phyloP scores from a whole-genome alignment of 1,140 invertebrate species.

The Zaprionus lachaisei region DNA sequence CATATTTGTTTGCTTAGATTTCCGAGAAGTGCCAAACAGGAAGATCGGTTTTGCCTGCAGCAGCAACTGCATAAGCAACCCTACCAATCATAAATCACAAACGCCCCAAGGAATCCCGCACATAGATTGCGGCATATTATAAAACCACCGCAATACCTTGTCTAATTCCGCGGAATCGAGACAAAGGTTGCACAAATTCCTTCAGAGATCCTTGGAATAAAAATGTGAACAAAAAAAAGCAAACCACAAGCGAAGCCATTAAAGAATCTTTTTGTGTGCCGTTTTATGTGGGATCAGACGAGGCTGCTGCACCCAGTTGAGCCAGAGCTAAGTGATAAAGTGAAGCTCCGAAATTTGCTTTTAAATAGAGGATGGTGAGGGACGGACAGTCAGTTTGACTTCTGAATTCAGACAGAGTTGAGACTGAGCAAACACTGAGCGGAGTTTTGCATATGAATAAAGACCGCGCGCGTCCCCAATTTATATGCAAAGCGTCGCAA shows the following conservation, averaged over 20 bases:
- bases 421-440: constrained; percentile 10
- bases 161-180: constrained; percentile 72
- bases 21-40: constrained; percentile 27
- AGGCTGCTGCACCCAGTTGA: constrained; percentile 61
- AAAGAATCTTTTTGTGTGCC: constrained; percentile 48
- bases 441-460: constrained; percentile 77
- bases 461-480: constrained; percentile 41
- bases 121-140: constrained; percentile 55
- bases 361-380: constrained; percentile 54
- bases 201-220: constrained; percentile 57
- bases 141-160: constrained; percentile 56
- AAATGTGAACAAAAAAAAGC: constrained; percentile 46
- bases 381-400: constrained; percentile 62
- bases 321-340: constrained; percentile 59
- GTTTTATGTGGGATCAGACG: constrained; percentile 20
- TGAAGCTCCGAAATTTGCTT: constrained; percentile 66
- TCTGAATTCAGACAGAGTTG: constrained; percentile 56
- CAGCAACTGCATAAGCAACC: constrained; percentile 41
- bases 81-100: constrained; percentile 62
- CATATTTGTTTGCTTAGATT: constrained; percentile 32
- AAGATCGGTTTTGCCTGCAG: background rate
- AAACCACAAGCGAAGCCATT: constrained; percentile 51
- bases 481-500: constrained; percentile 68
- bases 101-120: constrained; percentile 1
- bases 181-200: constrained; percentile 55